Percentiles rank a stretch among this genome's conserved stretches.
Conservation (phyloP, 2,797 vertebrate species). For the Tympanoctomys barrerae region DNA sequence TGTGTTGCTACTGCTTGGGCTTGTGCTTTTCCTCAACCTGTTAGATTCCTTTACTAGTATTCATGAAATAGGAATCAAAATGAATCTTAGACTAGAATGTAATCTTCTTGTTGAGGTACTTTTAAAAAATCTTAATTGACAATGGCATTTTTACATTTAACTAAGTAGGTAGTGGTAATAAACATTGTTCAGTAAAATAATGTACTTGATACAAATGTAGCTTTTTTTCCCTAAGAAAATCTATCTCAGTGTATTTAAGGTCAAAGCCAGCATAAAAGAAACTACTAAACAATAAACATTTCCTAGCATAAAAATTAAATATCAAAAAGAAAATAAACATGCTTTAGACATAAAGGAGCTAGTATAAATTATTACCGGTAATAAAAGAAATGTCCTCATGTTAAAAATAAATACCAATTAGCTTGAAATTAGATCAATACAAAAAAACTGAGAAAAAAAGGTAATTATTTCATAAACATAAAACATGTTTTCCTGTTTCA, state of each 20-base stretch:
- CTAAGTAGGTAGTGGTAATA: neutral
- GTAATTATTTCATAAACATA: neutral
- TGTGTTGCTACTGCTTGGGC: neutral
- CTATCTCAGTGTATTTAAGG: conserved; percentile 67
- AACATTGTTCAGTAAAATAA: conserved; percentile 51
- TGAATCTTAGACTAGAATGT: conserved; percentile 11
- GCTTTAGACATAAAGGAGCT: neutral
- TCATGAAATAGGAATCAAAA: conserved; percentile 61
- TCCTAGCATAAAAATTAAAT: conserved; percentile 37
- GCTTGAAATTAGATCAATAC: neutral
- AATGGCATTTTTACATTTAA: neutral
- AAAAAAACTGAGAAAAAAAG: neutral
- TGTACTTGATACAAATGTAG: conserved; percentile 56
- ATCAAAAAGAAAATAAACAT: neutral
- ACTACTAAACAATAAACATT: conserved; percentile 57
- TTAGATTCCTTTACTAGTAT: conserved; percentile 38
- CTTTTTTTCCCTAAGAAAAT: neutral
- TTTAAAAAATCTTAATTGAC: conserved; percentile 43
- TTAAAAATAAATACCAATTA: neutral
- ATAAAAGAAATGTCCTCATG: neutral
- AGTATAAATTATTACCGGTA: neutral
- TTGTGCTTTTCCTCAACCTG: neutral
- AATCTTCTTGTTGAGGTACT: conserved; percentile 28
- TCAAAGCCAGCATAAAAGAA: conserved; percentile 48
- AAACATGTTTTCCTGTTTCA: neutral